Base-by-base conservation (phyloP, 1,140 invertebrate species). In the Psix sp. region DNA sequence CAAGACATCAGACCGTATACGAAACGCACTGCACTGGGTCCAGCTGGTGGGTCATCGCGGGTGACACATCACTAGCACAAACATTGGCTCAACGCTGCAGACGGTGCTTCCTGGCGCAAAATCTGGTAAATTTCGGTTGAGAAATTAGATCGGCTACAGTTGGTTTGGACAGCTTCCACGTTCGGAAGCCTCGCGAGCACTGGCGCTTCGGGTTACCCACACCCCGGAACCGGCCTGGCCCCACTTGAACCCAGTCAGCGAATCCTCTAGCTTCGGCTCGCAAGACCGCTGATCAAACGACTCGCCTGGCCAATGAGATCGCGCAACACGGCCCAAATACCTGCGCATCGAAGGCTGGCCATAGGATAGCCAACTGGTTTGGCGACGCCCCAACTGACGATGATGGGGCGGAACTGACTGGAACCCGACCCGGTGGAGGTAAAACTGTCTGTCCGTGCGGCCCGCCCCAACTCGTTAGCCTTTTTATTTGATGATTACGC, bases 111-210 rank as follows among this genome's bases (percentile, higher is more conserved):
- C n/a, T n/a, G n/a, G n/a, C n/a, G n/a, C n/a, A n/a, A n/a, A n/a
- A n/a, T n/a, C n/a, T n/a, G n/a, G n/a, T n/a, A n/a, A n/a, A n/a
- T n/a, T n/a, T n/a, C n/a, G n/a, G n/a, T n/a, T n/a, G n/a, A n/a
- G n/a, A n/a, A n/a, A n/a, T n/a, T n/a, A n/a, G n/a, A n/a, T n/a
- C n/a, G n/a, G n/a, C n/a, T n/a, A n/a, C n/a, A n/a, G n/a, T n/a
- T n/a, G n/a, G 40, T 68, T 57, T 52, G 29, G 51, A 39, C 65
- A 75, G 75, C 79, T 77, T 77, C 56, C 78, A 67, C 78, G 76
- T 46, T 77, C 77, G 78, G 75, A 52, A 75, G 81, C 75, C 57
- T 72, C 73, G 43, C 76, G 75, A 72, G 71, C 71, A 82, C 81
- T 82, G 78, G 26, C 74, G 65, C 36, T 42, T 31, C 40, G 68